Base-by-base conservation (phyloP, 2,888 invertebrate species). In the Cerastoderma edule region DNA sequence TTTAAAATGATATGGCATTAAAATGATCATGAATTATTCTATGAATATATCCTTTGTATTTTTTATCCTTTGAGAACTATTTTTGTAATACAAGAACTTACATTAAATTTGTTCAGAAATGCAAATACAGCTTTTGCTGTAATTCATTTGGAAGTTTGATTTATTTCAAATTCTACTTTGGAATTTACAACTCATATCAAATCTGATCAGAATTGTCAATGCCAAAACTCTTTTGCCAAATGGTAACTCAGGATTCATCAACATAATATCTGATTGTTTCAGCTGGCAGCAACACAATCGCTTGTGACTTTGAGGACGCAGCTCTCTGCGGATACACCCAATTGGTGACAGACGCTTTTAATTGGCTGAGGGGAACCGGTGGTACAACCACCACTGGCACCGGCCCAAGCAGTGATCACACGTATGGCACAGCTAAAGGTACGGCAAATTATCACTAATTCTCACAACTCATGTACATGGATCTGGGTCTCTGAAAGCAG, bases 401-500 rank as follows among this genome's bases (percentile, higher is more conserved):
- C 19, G 91, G 91, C 6, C 92, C 92, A 5, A 71, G 75, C 16
- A 85, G 71, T 69, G 91, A 91, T 74, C 91, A 91, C 80, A 90
- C 90, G 22, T 88, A 86, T 46, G 84, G 85, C 30, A 85, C 85
- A 13, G 3, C 50, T 10, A 57, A 22, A 72, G 86, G 84, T 86
- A 69, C 30, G n/a, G 24, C 10, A 19, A 16, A 10, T n/a, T n/a
- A n/a, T n/a, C n/a, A n/a, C n/a, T n/a, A n/a, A n/a, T n/a, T n/a
- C n/a, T n/a, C n/a, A n/a, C n/a, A n/a, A n/a, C n/a, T n/a, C n/a
- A n/a, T n/a, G n/a, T n/a, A n/a, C n/a, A n/a, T n/a, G n/a, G n/a
- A n/a, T n/a, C n/a, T n/a, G n/a, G n/a, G n/a, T n/a, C n/a, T n/a
- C n/a, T n/a, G n/a, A n/a, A n/a, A n/a, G n/a, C n/a, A n/a, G n/a